Evolutionary conservation across 2,113 vertebrate genomes (phyloP).

Genomic region (Ceyx melanurus): DNA sequence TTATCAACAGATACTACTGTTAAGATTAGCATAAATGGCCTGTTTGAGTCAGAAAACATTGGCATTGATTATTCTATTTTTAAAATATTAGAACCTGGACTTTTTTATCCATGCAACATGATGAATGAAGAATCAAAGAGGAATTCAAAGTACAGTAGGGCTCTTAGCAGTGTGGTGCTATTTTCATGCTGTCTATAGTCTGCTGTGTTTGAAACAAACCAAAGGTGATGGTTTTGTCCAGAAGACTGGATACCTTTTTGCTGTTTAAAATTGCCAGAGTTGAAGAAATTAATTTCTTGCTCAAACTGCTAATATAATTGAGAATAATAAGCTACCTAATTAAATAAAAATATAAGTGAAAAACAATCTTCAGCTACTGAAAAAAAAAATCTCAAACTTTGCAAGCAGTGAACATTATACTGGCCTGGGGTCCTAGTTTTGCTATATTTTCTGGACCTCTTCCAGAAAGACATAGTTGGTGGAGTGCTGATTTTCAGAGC

Average conservation of each 20-base stretch:
- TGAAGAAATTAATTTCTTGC: background rate
- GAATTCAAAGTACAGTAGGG: background rate
- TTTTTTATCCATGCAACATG: background rate
- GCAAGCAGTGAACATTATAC: background rate
- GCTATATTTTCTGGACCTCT: background rate
- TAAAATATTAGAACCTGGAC: background rate
- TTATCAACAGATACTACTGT: too few relatives aligned
- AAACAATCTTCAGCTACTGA: background rate
- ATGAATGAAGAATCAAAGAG: background rate
- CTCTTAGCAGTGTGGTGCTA: background rate
- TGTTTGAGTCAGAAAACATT: background rate
- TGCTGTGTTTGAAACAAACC: background rate
- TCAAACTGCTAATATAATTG: background rate
- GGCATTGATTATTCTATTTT: background rate
- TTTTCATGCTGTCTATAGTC: background rate
- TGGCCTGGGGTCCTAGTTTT: background rate
- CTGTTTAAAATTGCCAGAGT: background rate
- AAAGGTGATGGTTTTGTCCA: background rate
- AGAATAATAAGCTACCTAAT: background rate
- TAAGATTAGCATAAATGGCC: background rate
- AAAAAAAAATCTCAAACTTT: background rate
- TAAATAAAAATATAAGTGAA: too few relatives aligned
- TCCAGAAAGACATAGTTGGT: background rate
- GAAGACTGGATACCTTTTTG: background rate
- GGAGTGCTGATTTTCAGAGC: background rate